Base-by-base conservation (phyloP, 2,888 invertebrate species). In the Metellina segmentata region DNA sequence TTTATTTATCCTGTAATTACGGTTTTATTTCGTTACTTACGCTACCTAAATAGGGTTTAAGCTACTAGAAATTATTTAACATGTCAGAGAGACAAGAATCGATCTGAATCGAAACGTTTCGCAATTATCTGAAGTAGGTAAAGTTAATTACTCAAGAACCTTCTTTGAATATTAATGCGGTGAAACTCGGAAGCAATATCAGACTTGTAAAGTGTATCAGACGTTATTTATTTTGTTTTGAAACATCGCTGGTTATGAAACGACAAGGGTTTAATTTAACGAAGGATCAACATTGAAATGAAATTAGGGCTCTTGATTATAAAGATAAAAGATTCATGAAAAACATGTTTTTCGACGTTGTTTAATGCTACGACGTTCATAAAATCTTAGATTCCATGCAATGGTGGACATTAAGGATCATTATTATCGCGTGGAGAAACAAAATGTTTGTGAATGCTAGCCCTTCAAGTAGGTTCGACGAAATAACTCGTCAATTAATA, bases 151-250 rank as follows among this genome's bases (percentile, higher is more conserved):
- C 52, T 34, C 20, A 61, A 69, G 9, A 61, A 34, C 79, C 79
- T 61, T 7, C 72, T 61, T 34, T 79, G 79, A 79, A 79, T 69
- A 79, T 79, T 61, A 61, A 79, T 48, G 79, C 20, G 13, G 16
- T 6, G 53, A 7, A n/a, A 79, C 61, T 51, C n/a, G 7, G 13
- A 20, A 16, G 11, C 61, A 0, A 11, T 9, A 61, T 61, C 61
- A 61, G 16, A 61, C 61, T 9, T 34, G 34, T 34, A 34, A 34
- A 34, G 4, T 34, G 34, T 34, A 34, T 8, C 61, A 61, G 11
- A 5, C 8, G 6, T 61, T 8, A 61, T 61, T 7, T 61, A 61
- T 61, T 61, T 34, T 34, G 16, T 61, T 16, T 61, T 61, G 13
- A 61, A 61, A 61, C 13, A 61, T 34, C 34, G 61, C 13, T 61